Evolutionary conservation across 1,140 invertebrate genomes (phyloP), one percentile per base, ranked within the genome.

Genomic region (Danaus plexippus): DNA sequence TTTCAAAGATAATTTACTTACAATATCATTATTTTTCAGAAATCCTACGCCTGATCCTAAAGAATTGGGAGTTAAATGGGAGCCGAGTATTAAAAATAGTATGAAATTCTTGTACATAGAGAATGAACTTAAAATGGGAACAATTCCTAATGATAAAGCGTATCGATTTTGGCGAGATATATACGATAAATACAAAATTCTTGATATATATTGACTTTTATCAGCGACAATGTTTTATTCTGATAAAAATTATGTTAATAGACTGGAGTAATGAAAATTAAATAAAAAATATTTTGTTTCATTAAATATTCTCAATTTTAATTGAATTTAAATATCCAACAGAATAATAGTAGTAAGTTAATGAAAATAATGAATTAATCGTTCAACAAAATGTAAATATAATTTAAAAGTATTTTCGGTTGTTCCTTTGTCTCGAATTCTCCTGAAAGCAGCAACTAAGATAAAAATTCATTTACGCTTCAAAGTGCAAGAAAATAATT

Each of bases 131-230:
- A 54, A 47, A 48, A 71, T 74, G 59, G 63, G 63, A 1, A 42
- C 64, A 11, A 41, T 69, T 1, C 67, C 66, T 1, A 69, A 71
- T 44, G 57, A 54, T 10, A 53, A 57, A 9, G 48, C 59, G 1
- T 71, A 67, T 47, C 15, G 57, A 5, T 22, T 71, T 9, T 75
- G 72, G 70, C 67, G 64, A 44, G 41, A 64, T 45, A 63, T 72
- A 10, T 72, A 66, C 32, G 47, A 15, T 13, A 68, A 69, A 50
- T 64, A 75, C 18, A 22, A 22, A 22, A 22, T 22, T 6, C 2
- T 22, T 22, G 18, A 22, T 22, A 22, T 2, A 22, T 22, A 22
- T 22, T 22, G 18, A 22, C 18, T 22, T 22, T 22, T n/a, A n/a
- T n/a, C n/a, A n/a, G n/a, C n/a, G n/a, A n/a, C n/a, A n/a, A n/a